Evolutionary conservation across 2,888 invertebrate species (phyloP).

Genomic region (Pandemis cinnamomeana): DNA sequence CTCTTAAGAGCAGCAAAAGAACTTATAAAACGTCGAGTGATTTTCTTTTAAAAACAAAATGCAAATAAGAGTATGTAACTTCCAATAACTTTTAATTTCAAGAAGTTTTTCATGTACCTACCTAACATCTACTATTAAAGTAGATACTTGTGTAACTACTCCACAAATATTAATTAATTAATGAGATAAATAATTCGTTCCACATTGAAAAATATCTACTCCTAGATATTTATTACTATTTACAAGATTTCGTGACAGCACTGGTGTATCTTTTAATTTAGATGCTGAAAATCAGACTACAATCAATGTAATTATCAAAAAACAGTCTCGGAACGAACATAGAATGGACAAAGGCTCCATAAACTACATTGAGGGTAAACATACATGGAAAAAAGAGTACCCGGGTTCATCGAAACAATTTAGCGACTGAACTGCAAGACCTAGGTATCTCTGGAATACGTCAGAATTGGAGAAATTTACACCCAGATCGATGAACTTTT

Average conservation of each 20-base stretch:
- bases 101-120: not conserved
- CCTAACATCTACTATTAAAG: too few relatives aligned
- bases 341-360: too few relatives aligned
- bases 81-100: not conserved
- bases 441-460: slow-evolving; percentile 29
- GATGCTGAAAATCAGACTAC: not conserved
- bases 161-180: too few relatives aligned
- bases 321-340: not conserved
- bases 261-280: not conserved
- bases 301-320: not conserved
- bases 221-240: not conserved
- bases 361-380: too few relatives aligned
- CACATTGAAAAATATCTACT: not conserved
- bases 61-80: too few relatives aligned
- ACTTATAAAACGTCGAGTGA: too few relatives aligned
- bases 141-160: too few relatives aligned
- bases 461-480: slow-evolving; percentile 30
- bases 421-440: slow-evolving; percentile 7
- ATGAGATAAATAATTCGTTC: too few relatives aligned
- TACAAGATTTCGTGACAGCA: not conserved
- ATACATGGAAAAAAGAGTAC: not conserved
- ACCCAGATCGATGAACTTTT: slow-evolving; percentile 36
- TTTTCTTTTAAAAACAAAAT: too few relatives aligned
- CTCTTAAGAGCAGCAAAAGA: too few relatives aligned
- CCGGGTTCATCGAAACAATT: not conserved